Conservation (phyloP, 2,113 vertebrate genomes). For the Calidris pygmaea region DNA sequence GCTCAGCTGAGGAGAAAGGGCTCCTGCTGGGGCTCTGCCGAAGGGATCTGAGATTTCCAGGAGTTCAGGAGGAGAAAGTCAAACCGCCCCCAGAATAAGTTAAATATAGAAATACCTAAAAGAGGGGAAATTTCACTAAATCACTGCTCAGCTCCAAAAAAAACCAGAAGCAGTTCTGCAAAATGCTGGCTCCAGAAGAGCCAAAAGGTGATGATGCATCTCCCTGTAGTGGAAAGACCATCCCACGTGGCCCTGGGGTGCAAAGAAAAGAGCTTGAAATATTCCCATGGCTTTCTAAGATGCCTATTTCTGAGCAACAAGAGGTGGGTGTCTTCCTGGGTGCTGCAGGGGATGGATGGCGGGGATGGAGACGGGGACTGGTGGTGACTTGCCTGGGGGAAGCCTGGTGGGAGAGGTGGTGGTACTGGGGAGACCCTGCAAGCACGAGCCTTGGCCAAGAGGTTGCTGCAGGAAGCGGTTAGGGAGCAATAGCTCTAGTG, state of each 20-base stretch:
- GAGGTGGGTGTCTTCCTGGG: neutral
- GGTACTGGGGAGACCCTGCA: neutral
- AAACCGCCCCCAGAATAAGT: neutral
- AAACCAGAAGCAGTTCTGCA: neutral
- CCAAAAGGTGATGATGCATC: neutral
- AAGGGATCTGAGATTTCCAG: neutral
- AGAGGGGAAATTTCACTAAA: neutral
- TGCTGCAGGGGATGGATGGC: neutral
- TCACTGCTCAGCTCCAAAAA: neutral
- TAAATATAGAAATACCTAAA: neutral
- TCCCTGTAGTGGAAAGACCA: neutral
- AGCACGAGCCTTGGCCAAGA: accelerated
- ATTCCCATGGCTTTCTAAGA: neutral
- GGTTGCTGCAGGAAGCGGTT: neutral
- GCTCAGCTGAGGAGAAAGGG: neutral
- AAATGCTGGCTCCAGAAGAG: neutral
- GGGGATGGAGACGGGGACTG: neutral
- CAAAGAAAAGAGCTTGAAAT: neutral
- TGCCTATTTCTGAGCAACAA: neutral
- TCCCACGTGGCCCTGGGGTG: neutral
- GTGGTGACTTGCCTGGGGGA: neutral
- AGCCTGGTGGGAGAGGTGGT: neutral
- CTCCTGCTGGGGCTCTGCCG: neutral
- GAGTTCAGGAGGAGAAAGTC: neutral
- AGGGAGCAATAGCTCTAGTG: too few species aligned